Conservation (phyloP, 2,113 vertebrate species). For the western clawed frog (Xenopus tropicalis) region DNA sequence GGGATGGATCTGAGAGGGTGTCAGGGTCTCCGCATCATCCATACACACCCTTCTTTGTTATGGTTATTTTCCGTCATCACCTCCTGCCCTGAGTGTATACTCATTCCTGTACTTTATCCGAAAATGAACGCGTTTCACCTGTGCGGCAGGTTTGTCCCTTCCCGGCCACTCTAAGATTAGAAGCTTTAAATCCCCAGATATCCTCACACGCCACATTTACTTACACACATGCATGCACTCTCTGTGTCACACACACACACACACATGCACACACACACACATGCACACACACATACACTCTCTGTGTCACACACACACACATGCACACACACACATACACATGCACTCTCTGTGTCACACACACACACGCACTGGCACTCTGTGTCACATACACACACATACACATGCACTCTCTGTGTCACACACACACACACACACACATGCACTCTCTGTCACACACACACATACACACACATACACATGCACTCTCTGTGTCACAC, state of each 20-base stretch:
- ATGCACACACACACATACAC: background rate
- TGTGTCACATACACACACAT: background rate
- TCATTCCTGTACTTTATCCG: too few species aligned
- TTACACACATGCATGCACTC: background rate
- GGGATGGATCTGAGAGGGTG: background rate
- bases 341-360: background rate
- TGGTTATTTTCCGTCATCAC: background rate
- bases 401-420: background rate
- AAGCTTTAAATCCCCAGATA: constrained; percentile 34
- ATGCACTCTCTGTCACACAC: background rate
- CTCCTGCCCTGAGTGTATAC: too few species aligned
- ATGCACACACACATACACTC: background rate
- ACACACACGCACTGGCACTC: too few species aligned
- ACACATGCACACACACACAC: background rate
- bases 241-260: background rate
- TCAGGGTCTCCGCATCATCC: constrained; percentile 7
- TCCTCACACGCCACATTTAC: background rate
- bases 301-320: background rate
- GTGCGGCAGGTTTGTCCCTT: constrained; percentile 15
- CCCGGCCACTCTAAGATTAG: constrained; percentile 20
- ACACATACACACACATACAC: background rate
- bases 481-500: background rate
- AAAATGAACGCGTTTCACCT: background rate
- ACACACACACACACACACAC: background rate
- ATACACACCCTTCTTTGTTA: constrained; percentile 9